A percentile compares a stretch with the other conserved stretches of the same genome.
phyloP scores from a whole-genome alignment of 2,797 vertebrate species.

The Coregonus suidteri region DNA sequence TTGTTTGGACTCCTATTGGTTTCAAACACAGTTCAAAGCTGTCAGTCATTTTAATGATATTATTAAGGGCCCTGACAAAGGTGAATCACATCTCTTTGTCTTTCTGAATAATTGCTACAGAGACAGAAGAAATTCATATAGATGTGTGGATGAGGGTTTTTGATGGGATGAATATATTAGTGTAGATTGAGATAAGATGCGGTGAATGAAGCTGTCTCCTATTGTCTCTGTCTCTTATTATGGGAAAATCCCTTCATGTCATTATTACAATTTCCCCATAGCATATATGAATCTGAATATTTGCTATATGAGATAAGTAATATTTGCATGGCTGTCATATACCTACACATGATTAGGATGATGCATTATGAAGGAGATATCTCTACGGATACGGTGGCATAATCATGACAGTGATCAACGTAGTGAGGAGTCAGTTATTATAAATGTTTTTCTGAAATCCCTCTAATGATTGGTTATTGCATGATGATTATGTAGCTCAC shows the following conservation, averaged over 20 bases:
- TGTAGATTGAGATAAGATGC: constrained; percentile 73
- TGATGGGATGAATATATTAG: constrained; percentile 79
- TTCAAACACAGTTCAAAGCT: constrained; percentile 74
- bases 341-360: constrained; percentile 65
- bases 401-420: constrained; percentile 66
- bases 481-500: constrained; percentile 52
- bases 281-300: constrained; percentile 64
- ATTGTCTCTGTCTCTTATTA: constrained; percentile 64
- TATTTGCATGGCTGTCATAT: constrained; percentile 69
- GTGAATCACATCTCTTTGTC: constrained; percentile 80
- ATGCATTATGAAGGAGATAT: constrained; percentile 56
- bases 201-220: constrained; percentile 69
- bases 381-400: constrained; percentile 38
- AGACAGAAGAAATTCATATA: constrained; percentile 68
- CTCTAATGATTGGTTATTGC: constrained; percentile 35
- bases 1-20: constrained; percentile 78
- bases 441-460: constrained; percentile 67
- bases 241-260: constrained; percentile 61
- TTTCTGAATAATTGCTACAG: constrained; percentile 57
- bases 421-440: constrained; percentile 62
- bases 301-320: constrained; percentile 50
- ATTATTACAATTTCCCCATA: constrained; percentile 46
- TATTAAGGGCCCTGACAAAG: constrained; percentile 78
- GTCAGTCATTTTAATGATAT: constrained; percentile 84
- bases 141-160: constrained; percentile 72